These are phyloP conservation scores for Calliopsis andreniformis DNA, from an alignment of 1,140 invertebrate species.

Conservation along the genomic window DNA sequence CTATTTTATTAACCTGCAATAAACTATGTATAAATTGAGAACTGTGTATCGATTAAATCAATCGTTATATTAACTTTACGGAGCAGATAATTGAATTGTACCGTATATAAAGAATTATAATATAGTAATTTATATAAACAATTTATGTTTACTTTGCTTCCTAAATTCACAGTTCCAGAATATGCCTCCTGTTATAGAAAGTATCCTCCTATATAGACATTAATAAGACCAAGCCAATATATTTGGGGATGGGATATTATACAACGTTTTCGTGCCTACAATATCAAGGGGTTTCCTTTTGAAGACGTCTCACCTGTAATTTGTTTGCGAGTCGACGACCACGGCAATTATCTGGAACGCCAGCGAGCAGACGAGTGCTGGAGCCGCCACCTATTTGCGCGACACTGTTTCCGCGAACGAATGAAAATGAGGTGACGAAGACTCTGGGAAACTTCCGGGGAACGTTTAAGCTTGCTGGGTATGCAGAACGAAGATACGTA, in stretches of 20 bases:
- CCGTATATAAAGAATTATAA: too few species aligned
- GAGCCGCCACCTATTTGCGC: constrained; percentile 30
- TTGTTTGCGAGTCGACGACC: constrained; percentile 32
- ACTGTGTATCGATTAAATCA: too few species aligned
- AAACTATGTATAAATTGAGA: too few species aligned
- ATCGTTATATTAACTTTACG: too few species aligned
- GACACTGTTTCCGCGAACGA: constrained; percentile 43
- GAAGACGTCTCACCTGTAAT: constrained; percentile 26
- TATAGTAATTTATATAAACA: too few species aligned
- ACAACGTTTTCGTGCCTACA: not conserved
- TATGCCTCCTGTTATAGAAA: too few species aligned
- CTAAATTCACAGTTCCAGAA: too few species aligned
- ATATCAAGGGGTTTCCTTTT: constrained; percentile 5
- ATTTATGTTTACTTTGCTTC: too few species aligned
- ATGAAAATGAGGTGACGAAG: constrained; percentile 43
- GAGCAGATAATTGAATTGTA: too few species aligned
- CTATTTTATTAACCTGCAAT: too few species aligned
- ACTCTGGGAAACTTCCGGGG: constrained; percentile 24
- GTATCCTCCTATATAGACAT: too few species aligned
- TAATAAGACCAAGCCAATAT: too few species aligned
- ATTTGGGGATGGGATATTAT: not conserved
- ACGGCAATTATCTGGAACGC: constrained; percentile 31
- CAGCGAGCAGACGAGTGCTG: constrained; percentile 8
- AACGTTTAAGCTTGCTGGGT: constrained; percentile 21
- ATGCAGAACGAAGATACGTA: constrained; percentile 24